Percentiles rank a stretch among this genome's conserved stretches.
These are phyloP conservation scores for Cryptomyrus ogoouensis DNA, from an alignment of 2,113 vertebrate genomes.

Conservation along the genomic window DNA sequence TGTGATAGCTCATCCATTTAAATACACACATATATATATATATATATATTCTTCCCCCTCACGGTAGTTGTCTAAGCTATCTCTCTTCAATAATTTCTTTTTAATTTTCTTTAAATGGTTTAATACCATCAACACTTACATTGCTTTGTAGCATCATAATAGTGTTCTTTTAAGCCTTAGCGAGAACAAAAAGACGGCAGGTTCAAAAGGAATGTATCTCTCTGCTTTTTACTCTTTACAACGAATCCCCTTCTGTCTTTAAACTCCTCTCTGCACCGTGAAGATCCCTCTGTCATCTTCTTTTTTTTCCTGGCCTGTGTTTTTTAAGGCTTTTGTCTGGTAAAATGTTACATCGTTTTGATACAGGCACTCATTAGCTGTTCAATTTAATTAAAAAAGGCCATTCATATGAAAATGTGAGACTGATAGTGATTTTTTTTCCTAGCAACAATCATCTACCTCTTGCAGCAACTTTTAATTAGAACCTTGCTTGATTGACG, in stretches of 20 bases:
- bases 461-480: conserved; percentile 81
- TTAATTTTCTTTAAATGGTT: conserved; percentile 46
- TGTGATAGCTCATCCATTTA: conserved; percentile 10
- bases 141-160: conserved; percentile 28
- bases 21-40: too few relatives aligned
- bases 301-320: conserved; percentile 35
- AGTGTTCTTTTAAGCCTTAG: conserved; percentile 51
- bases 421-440: conserved; percentile 73
- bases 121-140: conserved; percentile 36
- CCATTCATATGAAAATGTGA: conserved; percentile 83
- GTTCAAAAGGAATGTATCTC: conserved; percentile 57
- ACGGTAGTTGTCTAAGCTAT: conserved; percentile 13
- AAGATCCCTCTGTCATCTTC: conserved; percentile 36
- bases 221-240: conserved; percentile 49
- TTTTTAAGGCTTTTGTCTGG: conserved; percentile 36
- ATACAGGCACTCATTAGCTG: conserved; percentile 59
- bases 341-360: conserved; percentile 57
- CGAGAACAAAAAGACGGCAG: conserved; percentile 49
- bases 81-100: conserved; percentile 29
- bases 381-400: conserved; percentile 77
- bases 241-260: conserved; percentile 43
- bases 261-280: conserved; percentile 38
- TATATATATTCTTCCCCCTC: background rate
- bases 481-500: conserved; percentile 58
- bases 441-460: conserved; percentile 77